Conservation (phyloP, 2,888 invertebrate species). For the Desoria tigrina region DNA sequence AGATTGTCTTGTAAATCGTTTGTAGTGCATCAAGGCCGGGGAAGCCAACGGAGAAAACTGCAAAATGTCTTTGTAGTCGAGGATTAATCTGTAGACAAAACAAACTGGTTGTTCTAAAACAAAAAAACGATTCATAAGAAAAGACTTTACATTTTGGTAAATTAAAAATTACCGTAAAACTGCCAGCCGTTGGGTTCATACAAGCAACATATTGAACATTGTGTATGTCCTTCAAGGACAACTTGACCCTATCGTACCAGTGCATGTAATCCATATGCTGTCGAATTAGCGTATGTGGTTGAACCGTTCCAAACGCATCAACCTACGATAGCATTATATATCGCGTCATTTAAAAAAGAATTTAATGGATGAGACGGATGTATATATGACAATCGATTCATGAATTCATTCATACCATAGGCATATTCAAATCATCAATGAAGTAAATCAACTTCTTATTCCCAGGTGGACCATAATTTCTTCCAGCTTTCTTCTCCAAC, state of each 20-base stretch:
- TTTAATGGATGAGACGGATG: too few relatives aligned
- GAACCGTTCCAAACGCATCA: slow-evolving; percentile 94
- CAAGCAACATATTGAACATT: slow-evolving; percentile 96
- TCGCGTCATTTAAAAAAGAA: too few relatives aligned
- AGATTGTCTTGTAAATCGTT: slow-evolving; percentile 84
- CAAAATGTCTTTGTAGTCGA: slow-evolving; percentile 84
- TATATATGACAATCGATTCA: too few relatives aligned
- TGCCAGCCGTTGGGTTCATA: slow-evolving; percentile 98
- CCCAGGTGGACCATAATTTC: slow-evolving; percentile 94
- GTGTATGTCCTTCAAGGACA: slow-evolving; percentile 89
- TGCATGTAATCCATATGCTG: slow-evolving; percentile 95
- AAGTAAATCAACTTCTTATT: slow-evolving; percentile 91
- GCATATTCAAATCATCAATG: slow-evolving; percentile 98
- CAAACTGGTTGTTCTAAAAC: too few relatives aligned
- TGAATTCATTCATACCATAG: slow-evolving; percentile 82
- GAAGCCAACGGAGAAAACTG: slow-evolving; percentile 86
- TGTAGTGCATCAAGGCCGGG: slow-evolving; percentile 80
- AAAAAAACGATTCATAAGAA: too few relatives aligned
- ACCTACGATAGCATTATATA: too few relatives aligned
- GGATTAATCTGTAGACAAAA: slow-evolving; percentile 77
- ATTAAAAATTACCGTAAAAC: slow-evolving; percentile 81
- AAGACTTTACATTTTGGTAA: too few relatives aligned
- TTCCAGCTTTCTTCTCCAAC: slow-evolving; percentile 92
- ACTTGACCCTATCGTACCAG: slow-evolving; percentile 91
- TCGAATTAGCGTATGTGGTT: slow-evolving; percentile 91